phyloP scores from a whole-genome alignment of 2,113 vertebrate species.

The Passerina amoena region DNA sequence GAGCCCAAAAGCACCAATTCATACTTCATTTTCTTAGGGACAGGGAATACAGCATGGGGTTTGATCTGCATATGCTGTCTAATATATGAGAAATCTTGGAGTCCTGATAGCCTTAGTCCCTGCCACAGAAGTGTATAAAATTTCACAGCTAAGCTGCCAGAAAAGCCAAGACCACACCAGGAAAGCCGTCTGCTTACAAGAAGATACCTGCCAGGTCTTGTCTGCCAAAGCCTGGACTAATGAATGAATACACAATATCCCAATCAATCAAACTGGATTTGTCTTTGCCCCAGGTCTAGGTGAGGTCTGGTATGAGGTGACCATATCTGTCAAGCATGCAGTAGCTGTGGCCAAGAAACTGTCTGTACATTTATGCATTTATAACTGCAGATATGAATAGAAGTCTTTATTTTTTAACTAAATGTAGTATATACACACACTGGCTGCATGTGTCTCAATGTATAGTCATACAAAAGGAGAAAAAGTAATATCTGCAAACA shows the following conservation, averaged over 20 bases:
- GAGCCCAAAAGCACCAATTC: neutral
- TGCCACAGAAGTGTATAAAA: constrained; percentile 81
- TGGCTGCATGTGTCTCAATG: neutral
- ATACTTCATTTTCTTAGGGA: neutral
- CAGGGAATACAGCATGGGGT: neutral
- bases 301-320: constrained; percentile 81
- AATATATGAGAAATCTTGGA: constrained; percentile 66
- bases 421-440: neutral
- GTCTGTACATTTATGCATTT: constrained; percentile 68
- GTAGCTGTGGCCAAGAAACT: constrained; percentile 71
- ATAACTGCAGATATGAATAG: constrained; percentile 73
- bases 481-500: neutral
- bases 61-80: constrained; percentile 58
- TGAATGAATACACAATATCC: constrained; percentile 81
- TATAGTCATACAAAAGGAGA: neutral
- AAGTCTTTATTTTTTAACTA: constrained; percentile 57
- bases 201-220: constrained; percentile 83
- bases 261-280: constrained; percentile 79
- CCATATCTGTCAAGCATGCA: constrained; percentile 73
- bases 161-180: constrained; percentile 82
- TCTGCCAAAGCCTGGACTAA: constrained; percentile 80
- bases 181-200: constrained; percentile 77
- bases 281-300: constrained; percentile 77
- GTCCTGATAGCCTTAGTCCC: constrained; percentile 77
- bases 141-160: constrained; percentile 80